Percentiles rank a stretch among this genome's conserved stretches.
Evolutionary conservation across 2,888 invertebrate genomes (phyloP).

Genomic region (Quadriops clusia): DNA sequence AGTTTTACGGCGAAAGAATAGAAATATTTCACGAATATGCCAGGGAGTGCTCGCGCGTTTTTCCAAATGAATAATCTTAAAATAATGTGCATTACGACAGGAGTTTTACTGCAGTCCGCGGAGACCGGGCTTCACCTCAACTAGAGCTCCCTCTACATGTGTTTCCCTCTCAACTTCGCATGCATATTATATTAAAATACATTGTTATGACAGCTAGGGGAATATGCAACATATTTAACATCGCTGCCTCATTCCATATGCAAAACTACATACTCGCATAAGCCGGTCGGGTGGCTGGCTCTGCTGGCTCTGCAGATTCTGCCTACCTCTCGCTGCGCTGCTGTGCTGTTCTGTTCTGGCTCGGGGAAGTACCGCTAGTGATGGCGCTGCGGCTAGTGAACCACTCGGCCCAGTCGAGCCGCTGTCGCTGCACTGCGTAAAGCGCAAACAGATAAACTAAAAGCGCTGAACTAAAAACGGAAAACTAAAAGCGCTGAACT

Average conservation of each 20-base stretch:
- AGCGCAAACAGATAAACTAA: too few relatives aligned
- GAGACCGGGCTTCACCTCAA: slow-evolving; percentile 7
- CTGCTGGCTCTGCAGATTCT: too few relatives aligned
- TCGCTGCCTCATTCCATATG: slow-evolving; percentile 26
- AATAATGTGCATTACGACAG: slow-evolving; percentile 22
- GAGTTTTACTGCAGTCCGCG: slow-evolving; percentile 23
- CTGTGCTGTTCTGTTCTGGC: too few relatives aligned
- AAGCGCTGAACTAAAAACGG: too few relatives aligned
- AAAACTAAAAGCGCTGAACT: too few relatives aligned
- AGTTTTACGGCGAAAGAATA: too few relatives aligned
- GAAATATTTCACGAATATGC: slow-evolving; percentile 11
- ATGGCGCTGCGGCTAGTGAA: too few relatives aligned
- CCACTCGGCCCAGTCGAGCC: too few relatives aligned
- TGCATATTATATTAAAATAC: slow-evolving; percentile 32
- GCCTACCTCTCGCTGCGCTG: too few relatives aligned
- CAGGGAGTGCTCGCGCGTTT: slow-evolving; percentile 16
- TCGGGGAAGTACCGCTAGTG: too few relatives aligned
- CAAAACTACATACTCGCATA: slow-evolving; percentile 21
- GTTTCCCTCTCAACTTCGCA: slow-evolving; percentile 25
- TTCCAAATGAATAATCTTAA: slow-evolving; percentile 20
- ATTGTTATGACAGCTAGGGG: slow-evolving; percentile 32
- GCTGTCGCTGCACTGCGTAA: too few relatives aligned
- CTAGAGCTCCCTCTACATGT: slow-evolving; percentile 21
- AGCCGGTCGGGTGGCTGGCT: too few relatives aligned
- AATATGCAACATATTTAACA: slow-evolving; percentile 29